These are phyloP conservation scores for Lypha dubia DNA, from an alignment of 2,888 invertebrate genomes.

Conservation along the genomic window DNA sequence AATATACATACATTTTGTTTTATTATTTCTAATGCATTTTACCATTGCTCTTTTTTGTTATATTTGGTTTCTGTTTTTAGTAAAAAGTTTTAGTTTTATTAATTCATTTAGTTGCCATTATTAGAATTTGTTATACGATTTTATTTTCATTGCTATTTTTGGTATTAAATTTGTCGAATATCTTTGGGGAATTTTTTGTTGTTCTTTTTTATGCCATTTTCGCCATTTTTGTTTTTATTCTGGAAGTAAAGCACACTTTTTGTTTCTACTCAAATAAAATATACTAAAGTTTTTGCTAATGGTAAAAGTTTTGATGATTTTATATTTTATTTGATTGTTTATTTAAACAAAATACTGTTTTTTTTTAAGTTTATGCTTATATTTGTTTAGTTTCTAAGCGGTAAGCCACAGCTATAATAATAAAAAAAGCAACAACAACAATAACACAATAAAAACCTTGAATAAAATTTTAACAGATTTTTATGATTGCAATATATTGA, in stretches of 20 bases:
- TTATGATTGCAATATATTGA: slow-evolving; percentile 28
- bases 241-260: slow-evolving; percentile 1
- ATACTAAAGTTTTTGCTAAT: slow-evolving; percentile 61
- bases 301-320: slow-evolving; percentile 63
- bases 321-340: slow-evolving; percentile 56
- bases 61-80: neutral
- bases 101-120: slow-evolving; percentile 1
- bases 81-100: slow-evolving; percentile 38
- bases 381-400: slow-evolving; percentile 30
- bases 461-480: slow-evolving; percentile 51
- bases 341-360: slow-evolving; percentile 20
- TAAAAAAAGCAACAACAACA: neutral
- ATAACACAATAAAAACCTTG: slow-evolving; percentile 28
- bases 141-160: slow-evolving; percentile 6
- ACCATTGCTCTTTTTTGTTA: slow-evolving; percentile 40
- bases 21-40: slow-evolving; percentile 40
- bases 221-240: neutral
- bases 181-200: slow-evolving; percentile 46
- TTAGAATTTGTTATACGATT: neutral
- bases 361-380: slow-evolving; percentile 3
- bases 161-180: slow-evolving; percentile 13
- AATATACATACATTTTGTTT: too few relatives aligned
- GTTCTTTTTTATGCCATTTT: slow-evolving; percentile 4
- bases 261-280: slow-evolving; percentile 60
- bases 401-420: slow-evolving; percentile 25